These are phyloP conservation scores for Sinosuthora webbiana DNA, from an alignment of 2,113 vertebrate species.

Conservation along the genomic window DNA sequence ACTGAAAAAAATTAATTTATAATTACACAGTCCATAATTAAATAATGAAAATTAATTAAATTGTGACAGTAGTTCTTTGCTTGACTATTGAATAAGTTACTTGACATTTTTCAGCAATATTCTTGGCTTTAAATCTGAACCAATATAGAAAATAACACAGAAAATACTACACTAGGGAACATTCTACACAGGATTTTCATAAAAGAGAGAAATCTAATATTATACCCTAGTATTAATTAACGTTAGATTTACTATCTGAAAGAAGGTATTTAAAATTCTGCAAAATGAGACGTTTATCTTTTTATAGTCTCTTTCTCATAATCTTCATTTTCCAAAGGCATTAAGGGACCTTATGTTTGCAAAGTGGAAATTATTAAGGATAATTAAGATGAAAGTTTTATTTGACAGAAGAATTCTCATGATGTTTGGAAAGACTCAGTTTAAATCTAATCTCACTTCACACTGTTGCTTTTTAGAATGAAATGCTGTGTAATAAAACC, in stretches of 20 bases:
- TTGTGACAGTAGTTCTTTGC: background rate
- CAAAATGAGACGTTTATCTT: constrained; percentile 51
- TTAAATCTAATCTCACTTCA: constrained; percentile 49
- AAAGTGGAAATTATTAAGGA: constrained; percentile 58
- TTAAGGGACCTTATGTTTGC: constrained; percentile 50
- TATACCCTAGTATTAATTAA: constrained; percentile 54
- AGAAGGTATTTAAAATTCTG: constrained; percentile 41
- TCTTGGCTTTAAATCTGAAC: background rate
- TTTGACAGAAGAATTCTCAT: constrained; percentile 51
- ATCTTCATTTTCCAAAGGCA: constrained; percentile 54
- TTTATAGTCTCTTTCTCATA: background rate
- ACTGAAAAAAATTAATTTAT: background rate
- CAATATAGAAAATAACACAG: background rate
- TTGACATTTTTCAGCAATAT: background rate
- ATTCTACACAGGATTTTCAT: constrained; percentile 6
- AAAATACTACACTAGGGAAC: constrained; percentile 27
- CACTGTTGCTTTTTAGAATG: background rate
- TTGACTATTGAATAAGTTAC: background rate
- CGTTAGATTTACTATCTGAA: constrained; percentile 22
- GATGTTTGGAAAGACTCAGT: constrained; percentile 31
- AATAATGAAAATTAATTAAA: constrained; percentile 6
- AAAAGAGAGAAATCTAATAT: constrained; percentile 34
- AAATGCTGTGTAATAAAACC: background rate
- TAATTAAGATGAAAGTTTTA: constrained; percentile 57
- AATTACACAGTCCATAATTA: background rate